These are phyloP conservation scores for Natrix natrix DNA, from an alignment of 2,797 vertebrate genomes.

Conservation along the genomic window DNA sequence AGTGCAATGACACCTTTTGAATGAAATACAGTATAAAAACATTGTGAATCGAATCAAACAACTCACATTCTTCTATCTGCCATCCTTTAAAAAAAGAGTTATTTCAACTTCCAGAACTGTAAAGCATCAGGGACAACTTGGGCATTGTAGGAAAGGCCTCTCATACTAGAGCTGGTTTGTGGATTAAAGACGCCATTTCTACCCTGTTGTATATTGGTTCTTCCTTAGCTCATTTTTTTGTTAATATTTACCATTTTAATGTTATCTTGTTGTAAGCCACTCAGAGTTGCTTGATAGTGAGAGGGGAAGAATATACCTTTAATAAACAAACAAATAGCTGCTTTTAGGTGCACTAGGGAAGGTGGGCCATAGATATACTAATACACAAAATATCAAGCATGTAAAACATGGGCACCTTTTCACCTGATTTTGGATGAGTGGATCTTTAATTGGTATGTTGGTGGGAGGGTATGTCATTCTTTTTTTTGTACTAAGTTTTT, in stretches of 20 bases:
- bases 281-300: not conserved
- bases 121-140: not conserved
- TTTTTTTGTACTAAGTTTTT: too few relatives aligned
- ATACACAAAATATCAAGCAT: not conserved
- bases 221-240: not conserved
- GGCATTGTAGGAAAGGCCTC: not conserved
- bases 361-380: not conserved
- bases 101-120: not conserved
- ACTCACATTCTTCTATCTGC: not conserved
- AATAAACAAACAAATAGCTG: not conserved
- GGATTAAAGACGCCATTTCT: not conserved
- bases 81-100: not conserved
- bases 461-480: too few relatives aligned
- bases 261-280: not conserved
- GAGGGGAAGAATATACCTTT: not conserved
- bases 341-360: not conserved
- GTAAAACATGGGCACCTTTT: not conserved
- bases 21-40: not conserved
- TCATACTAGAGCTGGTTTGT: not conserved
- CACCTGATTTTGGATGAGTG: not conserved
- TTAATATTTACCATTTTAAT: not conserved
- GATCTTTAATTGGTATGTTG: not conserved
- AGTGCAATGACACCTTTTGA: not conserved
- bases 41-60: not conserved
- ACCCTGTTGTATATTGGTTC: not conserved